phyloP scores from a whole-genome alignment of 2,888 invertebrate species.

The Cetonia aurata region DNA sequence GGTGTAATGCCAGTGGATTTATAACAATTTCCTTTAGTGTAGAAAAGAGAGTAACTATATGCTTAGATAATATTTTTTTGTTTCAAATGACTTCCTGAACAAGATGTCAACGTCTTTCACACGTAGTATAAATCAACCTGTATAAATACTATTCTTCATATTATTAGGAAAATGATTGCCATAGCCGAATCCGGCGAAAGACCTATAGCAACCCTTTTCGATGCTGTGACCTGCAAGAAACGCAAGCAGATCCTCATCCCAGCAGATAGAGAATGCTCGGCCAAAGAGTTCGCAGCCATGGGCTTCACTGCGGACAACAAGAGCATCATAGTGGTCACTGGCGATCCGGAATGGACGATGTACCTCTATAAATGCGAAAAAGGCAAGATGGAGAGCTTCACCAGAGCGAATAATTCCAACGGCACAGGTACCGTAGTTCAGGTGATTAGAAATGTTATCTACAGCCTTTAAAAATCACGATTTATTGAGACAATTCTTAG shows the following conservation, averaged over 20 bases:
- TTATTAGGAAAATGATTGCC: constrained; percentile 74
- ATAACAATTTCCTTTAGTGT: too few species aligned
- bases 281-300: constrained; percentile 77
- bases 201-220: constrained; percentile 79
- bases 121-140: too few species aligned
- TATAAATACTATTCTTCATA: background rate
- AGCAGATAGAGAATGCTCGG: constrained; percentile 63
- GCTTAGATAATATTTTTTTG: too few species aligned
- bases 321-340: constrained; percentile 83
- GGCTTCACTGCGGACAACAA: constrained; percentile 87
- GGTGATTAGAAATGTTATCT: constrained; percentile 58
- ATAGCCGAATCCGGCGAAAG: constrained; percentile 75
- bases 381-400: constrained; percentile 81
- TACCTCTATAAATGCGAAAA: constrained; percentile 87
- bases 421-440: constrained; percentile 76
- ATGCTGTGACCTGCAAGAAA: constrained; percentile 77
- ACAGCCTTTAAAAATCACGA: background rate
- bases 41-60: too few species aligned
- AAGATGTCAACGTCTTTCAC: too few species aligned
- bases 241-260: constrained; percentile 74
- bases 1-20: too few species aligned
- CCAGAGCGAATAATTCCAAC: constrained; percentile 78
- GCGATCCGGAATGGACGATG: constrained; percentile 86
- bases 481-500: constrained; percentile 62
- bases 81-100: too few species aligned